Conservation (phyloP, 1,140 invertebrate genomes). For the Macrobrachium nipponense region DNA sequence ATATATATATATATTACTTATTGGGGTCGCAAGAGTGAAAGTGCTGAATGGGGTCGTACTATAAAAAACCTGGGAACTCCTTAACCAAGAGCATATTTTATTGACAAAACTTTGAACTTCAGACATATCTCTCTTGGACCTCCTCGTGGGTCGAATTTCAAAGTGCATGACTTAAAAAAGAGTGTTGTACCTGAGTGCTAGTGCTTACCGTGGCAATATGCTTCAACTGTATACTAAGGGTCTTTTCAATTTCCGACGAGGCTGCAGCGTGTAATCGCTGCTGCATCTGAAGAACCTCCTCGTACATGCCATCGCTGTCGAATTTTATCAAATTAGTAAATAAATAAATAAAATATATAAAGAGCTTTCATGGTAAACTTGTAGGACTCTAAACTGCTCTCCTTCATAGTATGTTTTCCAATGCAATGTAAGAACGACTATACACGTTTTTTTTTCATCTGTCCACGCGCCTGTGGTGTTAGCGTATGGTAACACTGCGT, state of each 20-base stretch:
- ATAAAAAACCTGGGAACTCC: too few species aligned
- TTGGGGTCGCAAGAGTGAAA: too few species aligned
- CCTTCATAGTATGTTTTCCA: not conserved
- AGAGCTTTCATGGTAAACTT: slow-evolving; percentile 64
- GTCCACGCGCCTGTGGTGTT: too few species aligned
- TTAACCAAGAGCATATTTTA: too few species aligned
- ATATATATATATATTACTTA: too few species aligned
- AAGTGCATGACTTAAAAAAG: not conserved
- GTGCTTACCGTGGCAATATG: slow-evolving; percentile 74
- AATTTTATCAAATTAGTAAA: slow-evolving; percentile 48
- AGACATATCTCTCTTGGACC: not conserved
- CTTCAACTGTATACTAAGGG: slow-evolving; percentile 74
- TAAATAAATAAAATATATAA: too few species aligned
- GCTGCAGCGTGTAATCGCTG: slow-evolving; percentile 74
- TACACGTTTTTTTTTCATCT: too few species aligned
- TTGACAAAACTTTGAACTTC: too few species aligned
- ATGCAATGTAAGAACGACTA: too few species aligned
- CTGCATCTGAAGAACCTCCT: slow-evolving; percentile 74
- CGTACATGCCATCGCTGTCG: slow-evolving; percentile 73
- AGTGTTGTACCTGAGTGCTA: not conserved
- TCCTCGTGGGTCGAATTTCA: not conserved
- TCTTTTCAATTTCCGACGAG: slow-evolving; percentile 74
- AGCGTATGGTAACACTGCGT: too few species aligned
- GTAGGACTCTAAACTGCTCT: not conserved
- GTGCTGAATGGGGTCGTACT: too few species aligned